These are phyloP conservation scores for Hirtodrosophila trivittata DNA, from an alignment of 2,888 invertebrate genomes.

Conservation along the genomic window DNA sequence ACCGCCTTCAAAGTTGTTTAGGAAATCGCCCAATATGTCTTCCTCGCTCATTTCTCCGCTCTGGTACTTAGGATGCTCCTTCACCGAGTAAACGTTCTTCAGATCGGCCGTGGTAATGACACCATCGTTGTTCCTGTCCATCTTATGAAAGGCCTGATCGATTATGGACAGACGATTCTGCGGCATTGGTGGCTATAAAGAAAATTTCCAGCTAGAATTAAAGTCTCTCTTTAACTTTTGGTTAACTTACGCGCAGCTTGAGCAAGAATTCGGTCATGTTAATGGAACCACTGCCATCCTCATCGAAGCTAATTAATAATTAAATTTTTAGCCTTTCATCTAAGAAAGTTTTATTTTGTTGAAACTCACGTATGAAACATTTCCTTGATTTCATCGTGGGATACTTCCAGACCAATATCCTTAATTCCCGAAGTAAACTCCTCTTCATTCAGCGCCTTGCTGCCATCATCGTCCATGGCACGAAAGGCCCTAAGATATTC, in stretches of 20 bases:
- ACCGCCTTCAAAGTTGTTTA: constrained; percentile 92
- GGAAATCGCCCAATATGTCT: constrained; percentile 91
- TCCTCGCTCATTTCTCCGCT: constrained; percentile 96
- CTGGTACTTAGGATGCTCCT: constrained; percentile 91
- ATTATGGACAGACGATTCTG: constrained; percentile 90
- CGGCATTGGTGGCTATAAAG: constrained; percentile 91
- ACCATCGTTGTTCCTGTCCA: constrained; percentile 94
- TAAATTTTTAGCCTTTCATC: background rate
- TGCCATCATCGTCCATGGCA: constrained; percentile 96
- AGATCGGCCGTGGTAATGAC: constrained; percentile 91
- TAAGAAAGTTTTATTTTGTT: background rate
- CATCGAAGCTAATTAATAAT: constrained; percentile 87
- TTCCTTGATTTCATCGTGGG: constrained; percentile 84
- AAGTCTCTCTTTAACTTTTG: background rate
- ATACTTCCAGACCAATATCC: constrained; percentile 90
- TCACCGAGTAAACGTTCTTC: constrained; percentile 91
- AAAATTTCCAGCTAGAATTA: background rate
- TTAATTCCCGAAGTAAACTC: constrained; percentile 93
- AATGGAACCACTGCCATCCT: constrained; percentile 92
- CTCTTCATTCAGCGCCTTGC: constrained; percentile 90
- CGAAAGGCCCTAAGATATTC: constrained; percentile 89
- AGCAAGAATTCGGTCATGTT: constrained; percentile 95
- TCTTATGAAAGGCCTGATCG: constrained; percentile 92
- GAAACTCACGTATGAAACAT: constrained; percentile 80
- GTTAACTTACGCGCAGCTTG: constrained; percentile 89